A percentile compares a stretch with the other conserved stretches of the same genome.
phyloP scores from a whole-genome alignment of 37 sponge, comb jelly and placozoan genomes.

The Chondrilla cf. caribensis region DNA sequence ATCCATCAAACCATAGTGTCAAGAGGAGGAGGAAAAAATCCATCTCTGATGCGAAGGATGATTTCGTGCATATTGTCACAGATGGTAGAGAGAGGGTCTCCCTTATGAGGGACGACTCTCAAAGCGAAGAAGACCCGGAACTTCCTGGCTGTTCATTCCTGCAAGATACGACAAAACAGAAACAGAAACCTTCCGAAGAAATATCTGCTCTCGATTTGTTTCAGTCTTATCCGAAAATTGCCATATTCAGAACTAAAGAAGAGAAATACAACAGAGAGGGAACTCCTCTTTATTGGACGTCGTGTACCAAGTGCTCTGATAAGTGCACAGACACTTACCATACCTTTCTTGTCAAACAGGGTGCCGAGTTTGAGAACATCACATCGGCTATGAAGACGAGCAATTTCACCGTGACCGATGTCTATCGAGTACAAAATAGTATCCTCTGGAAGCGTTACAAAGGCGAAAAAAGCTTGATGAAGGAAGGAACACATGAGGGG shows the following conservation, averaged over 20 bases:
- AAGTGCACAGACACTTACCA: slow-evolving; percentile 3
- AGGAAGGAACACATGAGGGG: background rate
- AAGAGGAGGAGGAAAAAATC: no score
- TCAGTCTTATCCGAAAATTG: background rate
- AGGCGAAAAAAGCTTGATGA: slow-evolving; percentile 52
- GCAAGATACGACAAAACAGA: no score
- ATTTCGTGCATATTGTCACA: no score
- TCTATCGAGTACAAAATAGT: slow-evolving; percentile 62
- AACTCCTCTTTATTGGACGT: slow-evolving; percentile 10
- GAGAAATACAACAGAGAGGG: background rate
- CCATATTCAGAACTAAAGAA: background rate
- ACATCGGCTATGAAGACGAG: background rate
- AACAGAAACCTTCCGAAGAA: no score
- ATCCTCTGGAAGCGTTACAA: slow-evolving; percentile 53
- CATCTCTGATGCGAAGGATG: no score
- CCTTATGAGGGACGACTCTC: no score
- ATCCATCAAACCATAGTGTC: no score
- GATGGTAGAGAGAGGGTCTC: no score
- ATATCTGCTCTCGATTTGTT: background rate
- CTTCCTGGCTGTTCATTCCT: no score
- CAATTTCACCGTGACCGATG: slow-evolving; percentile 11
- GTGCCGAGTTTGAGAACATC: background rate
- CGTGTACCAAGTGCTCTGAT: background rate
- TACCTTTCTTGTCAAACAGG: background rate
- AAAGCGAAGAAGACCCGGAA: no score